Evolutionary conservation across 1,140 invertebrate genomes (phyloP).

Genomic region (Drosophila arizonae): DNA sequence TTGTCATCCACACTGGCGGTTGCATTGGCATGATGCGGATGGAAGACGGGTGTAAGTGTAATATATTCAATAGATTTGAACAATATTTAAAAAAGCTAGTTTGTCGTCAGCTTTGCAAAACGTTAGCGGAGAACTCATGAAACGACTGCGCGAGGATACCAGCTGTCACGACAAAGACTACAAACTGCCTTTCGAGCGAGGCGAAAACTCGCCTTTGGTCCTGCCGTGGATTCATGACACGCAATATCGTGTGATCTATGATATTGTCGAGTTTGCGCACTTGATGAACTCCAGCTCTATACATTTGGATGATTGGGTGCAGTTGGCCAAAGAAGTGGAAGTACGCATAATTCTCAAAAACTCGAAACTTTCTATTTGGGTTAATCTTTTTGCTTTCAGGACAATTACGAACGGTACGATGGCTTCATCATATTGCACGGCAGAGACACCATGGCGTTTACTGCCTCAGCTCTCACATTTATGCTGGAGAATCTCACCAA

Average conservation of each 20-base stretch:
- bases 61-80: neutral
- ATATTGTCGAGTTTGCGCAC: conserved; percentile 92
- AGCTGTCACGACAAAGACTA: conserved; percentile 89
- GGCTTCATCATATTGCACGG: conserved; percentile 98
- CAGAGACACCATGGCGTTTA: conserved; percentile 98
- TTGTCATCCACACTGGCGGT: conserved; percentile 93
- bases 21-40: conserved; percentile 95
- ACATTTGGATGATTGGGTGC: conserved; percentile 93
- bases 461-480: conserved; percentile 96
- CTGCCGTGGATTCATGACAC: conserved; percentile 84
- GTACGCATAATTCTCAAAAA: conserved; percentile 83
- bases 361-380: too few species aligned
- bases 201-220: conserved; percentile 84
- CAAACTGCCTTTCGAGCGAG: conserved; percentile 83
- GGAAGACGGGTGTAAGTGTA: conserved; percentile 85
- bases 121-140: conserved; percentile 84
- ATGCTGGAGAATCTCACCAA: conserved; percentile 98
- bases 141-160: conserved; percentile 85
- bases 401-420: conserved; percentile 91
- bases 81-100: neutral
- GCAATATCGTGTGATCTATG: conserved; percentile 87
- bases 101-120: conserved; percentile 85
- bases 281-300: conserved; percentile 96
- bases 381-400: conserved; percentile 83
- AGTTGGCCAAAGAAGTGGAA: conserved; percentile 93